A percentile compares a stretch with the other conserved stretches of the same genome.
Evolutionary conservation across 1,140 invertebrate genomes (phyloP).

Genomic region (Heliothis virescens): DNA sequence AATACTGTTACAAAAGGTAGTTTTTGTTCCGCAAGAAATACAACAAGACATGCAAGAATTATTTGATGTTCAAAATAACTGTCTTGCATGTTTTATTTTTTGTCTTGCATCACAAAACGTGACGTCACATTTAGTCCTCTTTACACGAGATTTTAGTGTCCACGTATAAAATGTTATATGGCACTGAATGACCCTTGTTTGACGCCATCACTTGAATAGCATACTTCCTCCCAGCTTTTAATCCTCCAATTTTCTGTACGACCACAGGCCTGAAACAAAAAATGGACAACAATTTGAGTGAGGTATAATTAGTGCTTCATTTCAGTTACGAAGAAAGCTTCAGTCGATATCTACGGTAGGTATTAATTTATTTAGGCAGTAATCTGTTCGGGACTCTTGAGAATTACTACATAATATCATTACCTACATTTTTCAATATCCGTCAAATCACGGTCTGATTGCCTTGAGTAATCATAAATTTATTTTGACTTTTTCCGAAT

Average conservation of each 20-base stretch:
- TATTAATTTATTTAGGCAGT: too few species aligned
- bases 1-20: constrained; percentile 43
- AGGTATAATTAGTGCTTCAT: too few species aligned
- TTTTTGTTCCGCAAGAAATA: constrained; percentile 29
- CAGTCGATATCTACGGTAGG: too few species aligned
- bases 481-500: too few species aligned
- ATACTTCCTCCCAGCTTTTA: constrained; percentile 75
- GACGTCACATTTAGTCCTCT: constrained; percentile 55
- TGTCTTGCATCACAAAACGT: constrained; percentile 9
- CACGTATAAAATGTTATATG: constrained; percentile 74
- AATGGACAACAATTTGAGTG: constrained; percentile 2
- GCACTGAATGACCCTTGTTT: constrained; percentile 71
- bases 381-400: too few species aligned
- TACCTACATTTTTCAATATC: too few species aligned
- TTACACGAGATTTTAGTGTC: constrained; percentile 76
- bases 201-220: constrained; percentile 76
- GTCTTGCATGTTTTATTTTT: neutral
- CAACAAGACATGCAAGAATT: neutral
- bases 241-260: constrained; percentile 70
- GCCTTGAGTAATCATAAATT: too few species aligned
- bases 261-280: constrained; percentile 73
- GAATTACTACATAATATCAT: too few species aligned
- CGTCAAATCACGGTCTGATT: too few species aligned
- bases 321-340: too few species aligned
- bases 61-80: too few species aligned